Evolutionary conservation across 2,888 invertebrate species (phyloP).

Genomic region (Clistopyga incitator): DNA sequence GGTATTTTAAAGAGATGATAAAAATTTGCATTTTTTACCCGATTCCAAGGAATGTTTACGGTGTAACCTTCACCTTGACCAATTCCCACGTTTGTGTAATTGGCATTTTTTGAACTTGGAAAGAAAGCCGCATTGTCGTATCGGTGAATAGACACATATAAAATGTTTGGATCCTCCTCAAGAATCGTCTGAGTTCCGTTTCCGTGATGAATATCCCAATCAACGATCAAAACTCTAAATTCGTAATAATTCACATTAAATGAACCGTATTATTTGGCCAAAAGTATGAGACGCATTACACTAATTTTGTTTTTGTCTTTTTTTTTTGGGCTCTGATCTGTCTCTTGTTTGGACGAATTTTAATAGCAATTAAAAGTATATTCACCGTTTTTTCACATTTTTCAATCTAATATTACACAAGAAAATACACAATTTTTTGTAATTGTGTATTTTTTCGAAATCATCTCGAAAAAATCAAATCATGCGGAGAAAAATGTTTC

Average conservation of each 20-base stretch:
- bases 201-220: slow-evolving; percentile 99
- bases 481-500: no score
- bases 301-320: no score
- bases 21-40: slow-evolving; percentile 83
- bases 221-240: slow-evolving; percentile 90
- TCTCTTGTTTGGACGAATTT: no score
- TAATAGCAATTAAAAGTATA: no score
- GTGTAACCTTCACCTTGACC: slow-evolving; percentile 93
- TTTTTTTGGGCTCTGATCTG: no score
- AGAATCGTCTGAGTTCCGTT: slow-evolving; percentile 95
- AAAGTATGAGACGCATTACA: not conserved
- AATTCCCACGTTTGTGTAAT: slow-evolving; percentile 87
- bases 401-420: no score
- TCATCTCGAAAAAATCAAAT: no score
- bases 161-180: slow-evolving; percentile 90
- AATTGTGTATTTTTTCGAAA: no score
- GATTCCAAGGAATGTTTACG: slow-evolving; percentile 97
- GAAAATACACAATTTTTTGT: no score
- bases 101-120: slow-evolving; percentile 88
- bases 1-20: no score
- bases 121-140: slow-evolving; percentile 96
- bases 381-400: no score
- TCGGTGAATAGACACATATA: slow-evolving; percentile 96
- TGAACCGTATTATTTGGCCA: not conserved
- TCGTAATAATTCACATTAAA: not conserved